Conservation (phyloP, 2,797 vertebrate species). For the Poecilia picta region DNA sequence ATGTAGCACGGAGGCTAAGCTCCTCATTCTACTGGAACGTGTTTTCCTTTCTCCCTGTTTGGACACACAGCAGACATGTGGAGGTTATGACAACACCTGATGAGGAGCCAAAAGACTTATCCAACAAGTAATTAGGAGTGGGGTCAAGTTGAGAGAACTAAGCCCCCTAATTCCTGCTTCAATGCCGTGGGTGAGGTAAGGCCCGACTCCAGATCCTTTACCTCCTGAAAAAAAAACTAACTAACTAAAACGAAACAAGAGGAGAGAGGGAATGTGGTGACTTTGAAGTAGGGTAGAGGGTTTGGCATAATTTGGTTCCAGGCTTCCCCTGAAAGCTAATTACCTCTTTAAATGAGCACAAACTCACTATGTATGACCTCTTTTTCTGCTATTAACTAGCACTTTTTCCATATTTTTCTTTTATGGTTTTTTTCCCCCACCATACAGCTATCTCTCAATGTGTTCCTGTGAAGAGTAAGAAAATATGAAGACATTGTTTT, state of each 20-base stretch:
- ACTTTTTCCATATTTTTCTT: background rate
- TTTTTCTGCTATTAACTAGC: background rate
- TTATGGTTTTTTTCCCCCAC: background rate
- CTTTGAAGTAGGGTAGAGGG: background rate
- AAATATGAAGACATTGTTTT: background rate
- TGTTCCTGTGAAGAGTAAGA: background rate
- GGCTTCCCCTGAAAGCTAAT: background rate
- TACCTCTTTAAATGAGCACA: background rate
- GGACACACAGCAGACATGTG: slow-evolving; percentile 81
- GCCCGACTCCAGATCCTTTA: slow-evolving; percentile 53
- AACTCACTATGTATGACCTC: background rate
- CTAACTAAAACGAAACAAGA: slow-evolving; percentile 18
- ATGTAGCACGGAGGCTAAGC: slow-evolving; percentile 69
- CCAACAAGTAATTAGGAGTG: slow-evolving; percentile 82
- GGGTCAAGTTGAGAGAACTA: slow-evolving; percentile 83
- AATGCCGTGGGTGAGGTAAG: slow-evolving; percentile 71
- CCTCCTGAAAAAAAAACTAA: slow-evolving; percentile 14
- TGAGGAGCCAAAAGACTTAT: slow-evolving; percentile 80
- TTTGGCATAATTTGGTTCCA: background rate
- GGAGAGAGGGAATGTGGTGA: background rate
- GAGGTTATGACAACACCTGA: slow-evolving; percentile 81
- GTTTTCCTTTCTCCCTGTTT: slow-evolving; percentile 81
- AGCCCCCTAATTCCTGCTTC: slow-evolving; percentile 76
- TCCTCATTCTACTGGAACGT: slow-evolving; percentile 66
- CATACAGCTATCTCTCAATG: background rate